Evolutionary conservation across 2,113 vertebrate species (phyloP).

Genomic region (Pygoscelis adeliae): DNA sequence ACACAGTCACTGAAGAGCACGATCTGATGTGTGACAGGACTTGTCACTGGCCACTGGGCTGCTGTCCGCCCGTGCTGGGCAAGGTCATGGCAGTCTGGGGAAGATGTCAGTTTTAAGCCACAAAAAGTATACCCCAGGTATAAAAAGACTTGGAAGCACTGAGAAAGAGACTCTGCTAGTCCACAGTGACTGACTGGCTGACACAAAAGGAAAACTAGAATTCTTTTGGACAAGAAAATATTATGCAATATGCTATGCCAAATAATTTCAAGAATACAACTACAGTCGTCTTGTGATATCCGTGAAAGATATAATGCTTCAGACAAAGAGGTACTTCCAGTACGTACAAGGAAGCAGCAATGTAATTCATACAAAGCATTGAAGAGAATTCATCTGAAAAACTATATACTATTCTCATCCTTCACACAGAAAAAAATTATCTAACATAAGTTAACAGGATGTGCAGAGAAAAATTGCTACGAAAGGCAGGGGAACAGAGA

Average conservation of each 20-base stretch:
- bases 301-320: background rate
- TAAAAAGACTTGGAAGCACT: background rate
- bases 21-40: background rate
- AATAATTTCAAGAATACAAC: background rate
- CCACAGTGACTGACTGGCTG: background rate
- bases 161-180: background rate
- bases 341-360: background rate
- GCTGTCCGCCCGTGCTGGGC: background rate
- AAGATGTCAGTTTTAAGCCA: background rate
- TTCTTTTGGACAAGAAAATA: background rate
- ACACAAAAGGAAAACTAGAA: background rate
- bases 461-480: background rate
- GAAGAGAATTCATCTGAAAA: background rate
- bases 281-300: background rate
- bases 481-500: background rate
- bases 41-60: background rate
- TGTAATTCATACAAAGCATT: background rate
- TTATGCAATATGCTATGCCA: background rate
- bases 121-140: background rate
- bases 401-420: background rate
- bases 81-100: background rate
- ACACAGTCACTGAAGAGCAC: background rate
- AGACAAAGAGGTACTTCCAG: background rate
- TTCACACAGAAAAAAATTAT: background rate
- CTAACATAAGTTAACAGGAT: background rate